Conservation (phyloP, 2,797 vertebrate species). For the Sebastes steindachneri region DNA sequence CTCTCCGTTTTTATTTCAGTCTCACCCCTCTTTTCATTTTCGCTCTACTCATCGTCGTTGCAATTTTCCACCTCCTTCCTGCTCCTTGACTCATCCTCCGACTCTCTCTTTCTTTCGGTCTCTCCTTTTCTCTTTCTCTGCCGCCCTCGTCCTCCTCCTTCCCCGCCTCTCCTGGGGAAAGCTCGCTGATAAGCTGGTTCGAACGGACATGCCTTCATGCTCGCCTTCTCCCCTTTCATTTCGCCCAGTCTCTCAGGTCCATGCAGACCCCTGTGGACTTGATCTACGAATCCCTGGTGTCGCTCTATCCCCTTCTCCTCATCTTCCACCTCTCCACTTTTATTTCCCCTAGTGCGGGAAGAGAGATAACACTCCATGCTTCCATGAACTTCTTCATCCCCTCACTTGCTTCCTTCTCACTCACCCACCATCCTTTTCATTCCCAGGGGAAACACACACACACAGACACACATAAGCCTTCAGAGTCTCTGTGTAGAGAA, state of each 20-base stretch:
- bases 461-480: background rate
- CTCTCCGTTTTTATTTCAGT: background rate
- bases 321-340: conserved; percentile 26
- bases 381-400: conserved; percentile 32
- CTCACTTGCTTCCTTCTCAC: conserved; percentile 28
- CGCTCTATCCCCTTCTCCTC: conserved; percentile 13
- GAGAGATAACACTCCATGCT: conserved; percentile 30
- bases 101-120: conserved; percentile 11
- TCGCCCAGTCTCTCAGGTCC: conserved; percentile 38
- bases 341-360: conserved; percentile 1
- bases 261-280: conserved; percentile 19
- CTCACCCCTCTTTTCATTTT: conserved; percentile 8
- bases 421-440: background rate
- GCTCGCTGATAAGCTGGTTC: conserved; percentile 47
- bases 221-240: conserved; percentile 53
- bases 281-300: conserved; percentile 26
- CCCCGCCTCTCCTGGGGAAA: conserved; percentile 27
- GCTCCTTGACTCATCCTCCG: conserved; percentile 7
- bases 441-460: conserved; percentile 15
- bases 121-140: background rate
- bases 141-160: conserved; percentile 6
- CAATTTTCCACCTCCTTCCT: conserved; percentile 21
- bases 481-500: background rate
- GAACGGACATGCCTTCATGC: conserved; percentile 40
- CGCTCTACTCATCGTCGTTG: background rate